These are phyloP conservation scores for Clostera curtula DNA, from an alignment of 2,888 invertebrate species.

Conservation along the genomic window DNA sequence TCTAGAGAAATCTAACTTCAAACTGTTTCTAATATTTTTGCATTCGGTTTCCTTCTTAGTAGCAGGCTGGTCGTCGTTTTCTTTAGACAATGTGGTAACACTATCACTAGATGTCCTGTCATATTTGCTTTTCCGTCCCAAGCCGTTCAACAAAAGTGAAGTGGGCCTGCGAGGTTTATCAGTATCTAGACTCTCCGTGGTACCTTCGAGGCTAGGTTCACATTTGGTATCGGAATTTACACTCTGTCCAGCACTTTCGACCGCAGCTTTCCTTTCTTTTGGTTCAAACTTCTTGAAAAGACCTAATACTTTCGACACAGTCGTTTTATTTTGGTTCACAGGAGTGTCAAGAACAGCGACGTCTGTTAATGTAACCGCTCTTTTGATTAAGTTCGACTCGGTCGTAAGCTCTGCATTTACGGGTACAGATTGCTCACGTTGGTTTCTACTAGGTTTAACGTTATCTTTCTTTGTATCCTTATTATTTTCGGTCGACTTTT, in stretches of 20 bases:
- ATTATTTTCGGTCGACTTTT: constrained; percentile 54
- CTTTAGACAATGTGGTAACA: constrained; percentile 29
- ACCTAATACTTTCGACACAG: constrained; percentile 84
- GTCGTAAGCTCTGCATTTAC: constrained; percentile 66
- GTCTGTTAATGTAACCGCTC: constrained; percentile 83
- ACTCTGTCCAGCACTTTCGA: constrained; percentile 29
- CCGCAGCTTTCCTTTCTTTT: constrained; percentile 57
- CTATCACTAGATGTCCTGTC: constrained; percentile 64
- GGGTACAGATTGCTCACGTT: constrained; percentile 81
- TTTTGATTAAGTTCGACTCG: constrained; percentile 80
- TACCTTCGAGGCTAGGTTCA: constrained; percentile 26
- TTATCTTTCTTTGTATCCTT: constrained; percentile 39
- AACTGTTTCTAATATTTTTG: constrained; percentile 59
- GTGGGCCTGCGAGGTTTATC: constrained; percentile 72
- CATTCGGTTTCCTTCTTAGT: constrained; percentile 48
- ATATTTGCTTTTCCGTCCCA: constrained; percentile 68
- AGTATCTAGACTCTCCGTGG: constrained; percentile 32
- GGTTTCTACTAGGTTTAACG: constrained; percentile 70
- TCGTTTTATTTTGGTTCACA: constrained; percentile 73
- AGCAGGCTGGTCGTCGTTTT: constrained; percentile 37
- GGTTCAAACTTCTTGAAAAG: constrained; percentile 84
- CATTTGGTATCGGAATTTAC: constrained; percentile 24
- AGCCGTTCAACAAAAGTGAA: constrained; percentile 69
- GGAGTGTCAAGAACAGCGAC: constrained; percentile 64
- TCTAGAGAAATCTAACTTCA: constrained; percentile 78